Evolutionary conservation across 1,140 invertebrate species (phyloP).

Genomic region (Aleiodes sp.): DNA sequence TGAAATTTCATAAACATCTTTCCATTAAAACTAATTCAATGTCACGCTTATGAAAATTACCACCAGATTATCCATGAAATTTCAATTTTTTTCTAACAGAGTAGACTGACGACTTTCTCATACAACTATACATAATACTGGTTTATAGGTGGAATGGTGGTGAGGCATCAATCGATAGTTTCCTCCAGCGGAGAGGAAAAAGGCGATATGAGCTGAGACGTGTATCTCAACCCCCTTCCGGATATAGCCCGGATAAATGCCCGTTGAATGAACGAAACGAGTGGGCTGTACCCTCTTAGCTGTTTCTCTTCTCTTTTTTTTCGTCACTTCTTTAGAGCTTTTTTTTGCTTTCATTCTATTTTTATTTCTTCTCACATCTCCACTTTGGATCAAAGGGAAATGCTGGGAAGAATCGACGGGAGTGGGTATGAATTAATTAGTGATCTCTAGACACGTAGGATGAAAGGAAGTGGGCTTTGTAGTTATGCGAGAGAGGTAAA

Average conservation of each 20-base stretch:
- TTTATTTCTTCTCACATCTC: slow-evolving; percentile 1
- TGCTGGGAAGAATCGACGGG: neutral
- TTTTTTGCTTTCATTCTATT: neutral
- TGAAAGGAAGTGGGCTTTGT: slow-evolving; percentile 17
- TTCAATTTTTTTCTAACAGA: neutral
- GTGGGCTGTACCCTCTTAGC: neutral
- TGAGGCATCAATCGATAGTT: slow-evolving; percentile 57
- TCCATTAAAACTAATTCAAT: no score
- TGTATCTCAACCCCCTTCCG: slow-evolving; percentile 25
- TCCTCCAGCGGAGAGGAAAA: slow-evolving; percentile 46
- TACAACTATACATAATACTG: slow-evolving; percentile 30
- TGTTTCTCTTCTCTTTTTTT: neutral
- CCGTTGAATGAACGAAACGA: slow-evolving; percentile 11
- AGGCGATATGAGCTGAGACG: slow-evolving; percentile 47
- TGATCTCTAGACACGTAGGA: slow-evolving; percentile 19
- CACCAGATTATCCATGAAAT: neutral
- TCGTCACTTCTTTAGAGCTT: neutral
- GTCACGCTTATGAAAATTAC: neutral
- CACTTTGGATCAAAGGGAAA: neutral
- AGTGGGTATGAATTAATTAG: slow-evolving; percentile 25
- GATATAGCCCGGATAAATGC: slow-evolving; percentile 44
- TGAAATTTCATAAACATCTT: no score
- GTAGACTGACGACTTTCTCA: slow-evolving; percentile 29
- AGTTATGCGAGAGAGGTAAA: slow-evolving; percentile 1
- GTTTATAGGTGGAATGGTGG: slow-evolving; percentile 38